Conservation (phyloP, 1,140 invertebrate species). For the Samia ricini region DNA sequence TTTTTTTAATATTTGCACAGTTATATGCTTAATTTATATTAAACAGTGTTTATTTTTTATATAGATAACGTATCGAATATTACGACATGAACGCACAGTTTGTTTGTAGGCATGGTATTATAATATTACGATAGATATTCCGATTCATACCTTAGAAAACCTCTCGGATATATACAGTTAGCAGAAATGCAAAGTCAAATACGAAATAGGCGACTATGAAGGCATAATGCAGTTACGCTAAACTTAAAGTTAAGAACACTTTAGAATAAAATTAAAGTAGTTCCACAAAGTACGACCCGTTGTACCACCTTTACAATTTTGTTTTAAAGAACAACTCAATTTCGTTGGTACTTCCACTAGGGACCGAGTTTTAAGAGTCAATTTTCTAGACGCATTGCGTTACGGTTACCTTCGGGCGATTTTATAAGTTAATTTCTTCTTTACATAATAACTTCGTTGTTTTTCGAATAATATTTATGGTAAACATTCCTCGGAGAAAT, state of each 20-base stretch:
- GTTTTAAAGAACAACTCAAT: slow-evolving; percentile 4
- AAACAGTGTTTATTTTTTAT: no score
- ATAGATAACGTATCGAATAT: no score
- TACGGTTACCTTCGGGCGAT: slow-evolving; percentile 5
- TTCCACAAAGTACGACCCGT: not conserved
- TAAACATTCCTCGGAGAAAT: slow-evolving; percentile 9
- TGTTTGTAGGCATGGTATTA: no score
- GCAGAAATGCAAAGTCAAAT: not conserved
- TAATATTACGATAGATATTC: no score
- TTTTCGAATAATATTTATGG: slow-evolving; percentile 7
- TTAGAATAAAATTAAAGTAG: not conserved
- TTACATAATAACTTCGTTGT: slow-evolving; percentile 6
- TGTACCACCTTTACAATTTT: slow-evolving; percentile 3
- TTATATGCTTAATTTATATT: no score
- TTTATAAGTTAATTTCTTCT: slow-evolving; percentile 10
- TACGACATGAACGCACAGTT: no score
- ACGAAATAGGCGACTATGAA: not conserved
- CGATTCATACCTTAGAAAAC: no score
- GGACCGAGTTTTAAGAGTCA: slow-evolving; percentile 9
- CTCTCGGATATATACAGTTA: no score
- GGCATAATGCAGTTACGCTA: not conserved
- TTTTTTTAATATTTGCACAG: no score
- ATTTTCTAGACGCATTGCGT: slow-evolving; percentile 7
- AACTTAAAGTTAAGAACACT: not conserved
- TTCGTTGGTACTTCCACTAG: not conserved